These are phyloP conservation scores for Anguilla marmorata DNA, from an alignment of 2,797 vertebrate genomes.

Conservation along the genomic window DNA sequence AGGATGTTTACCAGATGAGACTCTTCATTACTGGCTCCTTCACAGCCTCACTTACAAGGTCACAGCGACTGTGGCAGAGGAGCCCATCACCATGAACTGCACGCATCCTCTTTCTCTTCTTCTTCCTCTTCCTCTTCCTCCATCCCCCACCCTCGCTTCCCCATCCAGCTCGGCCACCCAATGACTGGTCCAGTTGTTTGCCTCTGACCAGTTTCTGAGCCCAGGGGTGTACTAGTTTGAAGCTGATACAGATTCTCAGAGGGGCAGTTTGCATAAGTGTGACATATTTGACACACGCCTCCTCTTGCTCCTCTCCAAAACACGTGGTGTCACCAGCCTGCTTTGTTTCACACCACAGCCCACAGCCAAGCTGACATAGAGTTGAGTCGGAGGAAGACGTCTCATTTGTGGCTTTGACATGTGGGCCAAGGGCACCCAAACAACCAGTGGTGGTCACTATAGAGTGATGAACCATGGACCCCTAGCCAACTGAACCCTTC, in stretches of 20 bases:
- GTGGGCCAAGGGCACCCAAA: too few relatives aligned
- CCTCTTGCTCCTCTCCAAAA: too few relatives aligned
- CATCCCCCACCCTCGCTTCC: neutral
- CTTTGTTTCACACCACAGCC: too few relatives aligned
- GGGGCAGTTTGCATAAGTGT: neutral
- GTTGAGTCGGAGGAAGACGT: too few relatives aligned
- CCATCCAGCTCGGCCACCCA: neutral
- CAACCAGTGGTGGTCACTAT: too few relatives aligned
- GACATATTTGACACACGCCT: neutral
- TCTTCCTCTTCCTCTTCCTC: too few relatives aligned
- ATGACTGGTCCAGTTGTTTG: neutral
- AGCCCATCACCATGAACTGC: neutral
- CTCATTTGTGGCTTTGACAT: too few relatives aligned
- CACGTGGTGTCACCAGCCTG: too few relatives aligned
- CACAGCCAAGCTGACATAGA: too few relatives aligned
- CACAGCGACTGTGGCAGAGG: conserved; percentile 12
- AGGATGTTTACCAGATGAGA: neutral
- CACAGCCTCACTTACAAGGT: conserved; percentile 24
- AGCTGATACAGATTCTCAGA: neutral
- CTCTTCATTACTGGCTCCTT: conserved; percentile 19
- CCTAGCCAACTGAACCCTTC: too few relatives aligned
- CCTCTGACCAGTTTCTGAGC: neutral
- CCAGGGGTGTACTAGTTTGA: too few relatives aligned
- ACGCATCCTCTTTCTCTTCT: neutral
- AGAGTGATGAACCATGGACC: too few relatives aligned